A percentile compares a stretch with the other conserved stretches of the same genome.
These are phyloP conservation scores for Cephus spinipes DNA, from an alignment of 2,888 invertebrate species.

Conservation along the genomic window DNA sequence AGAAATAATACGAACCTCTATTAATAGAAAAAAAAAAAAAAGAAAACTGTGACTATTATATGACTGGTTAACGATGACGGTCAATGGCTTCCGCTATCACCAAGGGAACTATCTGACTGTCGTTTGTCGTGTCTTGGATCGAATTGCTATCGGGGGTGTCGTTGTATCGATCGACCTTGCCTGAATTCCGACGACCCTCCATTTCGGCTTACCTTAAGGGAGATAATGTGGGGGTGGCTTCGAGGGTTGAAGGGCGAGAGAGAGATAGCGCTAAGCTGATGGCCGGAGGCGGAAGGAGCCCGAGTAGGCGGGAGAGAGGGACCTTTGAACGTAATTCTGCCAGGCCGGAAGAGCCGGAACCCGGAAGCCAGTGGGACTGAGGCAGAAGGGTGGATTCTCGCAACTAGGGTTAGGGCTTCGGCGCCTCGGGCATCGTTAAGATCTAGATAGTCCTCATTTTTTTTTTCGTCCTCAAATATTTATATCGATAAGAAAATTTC, in stretches of 20 bases:
- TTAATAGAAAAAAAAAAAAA: background rate
- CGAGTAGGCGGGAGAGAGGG: background rate
- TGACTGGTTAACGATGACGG: background rate
- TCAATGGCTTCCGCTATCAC: background rate
- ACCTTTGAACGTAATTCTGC: slow-evolving; percentile 2
- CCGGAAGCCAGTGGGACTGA: slow-evolving; percentile 58
- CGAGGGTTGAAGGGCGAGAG: background rate
- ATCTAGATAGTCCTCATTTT: slow-evolving; percentile 30
- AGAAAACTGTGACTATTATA: background rate
- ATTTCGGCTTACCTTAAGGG: slow-evolving; percentile 1
- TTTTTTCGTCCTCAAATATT: background rate
- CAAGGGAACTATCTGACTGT: background rate
- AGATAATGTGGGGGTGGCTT: background rate
- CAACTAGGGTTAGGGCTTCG: slow-evolving; percentile 27
- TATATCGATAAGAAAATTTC: background rate
- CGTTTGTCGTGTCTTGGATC: background rate
- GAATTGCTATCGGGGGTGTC: background rate
- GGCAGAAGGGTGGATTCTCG: slow-evolving; percentile 37
- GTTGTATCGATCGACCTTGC: background rate
- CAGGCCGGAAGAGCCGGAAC: slow-evolving; percentile 35
- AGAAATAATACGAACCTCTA: background rate
- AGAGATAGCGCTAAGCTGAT: background rate
- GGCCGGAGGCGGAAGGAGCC: background rate
- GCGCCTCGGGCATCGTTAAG: slow-evolving; percentile 44
- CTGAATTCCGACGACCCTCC: background rate